Conservation (phyloP, 2,797 vertebrate species). For the Pteropus rufus region DNA sequence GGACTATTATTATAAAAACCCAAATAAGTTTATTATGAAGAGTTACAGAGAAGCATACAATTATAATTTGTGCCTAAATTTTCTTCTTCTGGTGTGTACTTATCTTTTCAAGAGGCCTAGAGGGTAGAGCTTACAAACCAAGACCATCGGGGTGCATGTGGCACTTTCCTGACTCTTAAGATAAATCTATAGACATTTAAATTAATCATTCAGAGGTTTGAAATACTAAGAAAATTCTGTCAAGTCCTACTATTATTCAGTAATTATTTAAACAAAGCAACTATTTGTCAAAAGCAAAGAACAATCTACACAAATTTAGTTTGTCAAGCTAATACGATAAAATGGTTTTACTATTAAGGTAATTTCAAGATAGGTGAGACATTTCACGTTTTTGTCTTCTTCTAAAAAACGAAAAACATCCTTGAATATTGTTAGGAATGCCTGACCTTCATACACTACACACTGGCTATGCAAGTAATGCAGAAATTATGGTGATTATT, state of each 20-base stretch:
- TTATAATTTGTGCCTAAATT: neutral
- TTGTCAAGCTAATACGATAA: slow-evolving; percentile 35
- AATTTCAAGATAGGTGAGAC: slow-evolving; percentile 45
- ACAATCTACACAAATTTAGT: neutral
- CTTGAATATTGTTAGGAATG: neutral
- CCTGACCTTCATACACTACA: neutral
- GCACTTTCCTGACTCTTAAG: neutral
- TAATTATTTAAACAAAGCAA: slow-evolving; percentile 52
- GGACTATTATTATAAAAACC: neutral
- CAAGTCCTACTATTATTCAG: slow-evolving; percentile 4
- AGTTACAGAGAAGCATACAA: neutral
- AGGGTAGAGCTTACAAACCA: slow-evolving; percentile 8
- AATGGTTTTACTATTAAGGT: slow-evolving; percentile 35
- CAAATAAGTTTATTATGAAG: neutral
- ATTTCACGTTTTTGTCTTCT: slow-evolving; percentile 26
- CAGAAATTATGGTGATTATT: neutral
- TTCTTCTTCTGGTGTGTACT: too few relatives aligned
- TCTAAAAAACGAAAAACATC: neutral
- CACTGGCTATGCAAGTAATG: neutral
- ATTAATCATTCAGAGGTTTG: neutral
- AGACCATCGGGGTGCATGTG: neutral
- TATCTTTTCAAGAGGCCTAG: neutral
- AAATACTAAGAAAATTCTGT: slow-evolving; percentile 40
- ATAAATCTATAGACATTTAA: neutral
- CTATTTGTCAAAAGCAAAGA: slow-evolving; percentile 45